Conservation (phyloP, 2,888 invertebrate genomes). For the Hyposoter dolosus region DNA sequence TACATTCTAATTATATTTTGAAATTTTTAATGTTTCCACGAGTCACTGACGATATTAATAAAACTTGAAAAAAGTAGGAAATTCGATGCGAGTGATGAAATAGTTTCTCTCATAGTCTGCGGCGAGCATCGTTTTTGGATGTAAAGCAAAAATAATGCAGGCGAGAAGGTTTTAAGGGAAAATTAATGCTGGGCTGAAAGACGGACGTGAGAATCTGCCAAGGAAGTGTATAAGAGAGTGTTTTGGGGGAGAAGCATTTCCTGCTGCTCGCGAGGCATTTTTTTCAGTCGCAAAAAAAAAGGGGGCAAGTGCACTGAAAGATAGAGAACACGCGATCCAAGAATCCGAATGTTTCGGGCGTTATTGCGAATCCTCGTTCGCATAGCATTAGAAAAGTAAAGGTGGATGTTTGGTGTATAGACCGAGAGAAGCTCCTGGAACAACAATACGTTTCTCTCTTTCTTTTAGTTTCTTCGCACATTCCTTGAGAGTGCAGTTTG, state of each 20-base stretch:
- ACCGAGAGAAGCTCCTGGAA: background rate
- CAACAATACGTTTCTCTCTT: background rate
- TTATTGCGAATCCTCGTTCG: constrained; percentile 45
- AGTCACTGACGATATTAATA: background rate
- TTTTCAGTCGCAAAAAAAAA: background rate
- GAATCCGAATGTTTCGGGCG: constrained; percentile 26
- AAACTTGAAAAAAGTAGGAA: background rate
- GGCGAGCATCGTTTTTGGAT: too few species aligned
- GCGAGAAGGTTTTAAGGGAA: background rate
- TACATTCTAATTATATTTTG: too few species aligned
- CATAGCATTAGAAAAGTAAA: constrained; percentile 19
- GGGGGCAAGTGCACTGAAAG: background rate
- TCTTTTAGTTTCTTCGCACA: background rate
- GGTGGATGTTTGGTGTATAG: background rate
- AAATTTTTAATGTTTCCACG: too few species aligned
- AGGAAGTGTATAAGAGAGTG: background rate
- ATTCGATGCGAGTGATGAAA: too few species aligned
- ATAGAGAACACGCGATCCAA: constrained; percentile 18
- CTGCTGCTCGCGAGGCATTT: background rate
- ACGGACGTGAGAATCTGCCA: background rate
- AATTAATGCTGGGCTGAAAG: background rate
- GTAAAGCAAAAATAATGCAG: too few species aligned
- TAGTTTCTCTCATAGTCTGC: too few species aligned
- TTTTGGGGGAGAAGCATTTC: background rate
- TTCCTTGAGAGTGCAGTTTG: background rate